phyloP scores from a whole-genome alignment of 1,140 invertebrate species.

The Adelges cooleyi region DNA sequence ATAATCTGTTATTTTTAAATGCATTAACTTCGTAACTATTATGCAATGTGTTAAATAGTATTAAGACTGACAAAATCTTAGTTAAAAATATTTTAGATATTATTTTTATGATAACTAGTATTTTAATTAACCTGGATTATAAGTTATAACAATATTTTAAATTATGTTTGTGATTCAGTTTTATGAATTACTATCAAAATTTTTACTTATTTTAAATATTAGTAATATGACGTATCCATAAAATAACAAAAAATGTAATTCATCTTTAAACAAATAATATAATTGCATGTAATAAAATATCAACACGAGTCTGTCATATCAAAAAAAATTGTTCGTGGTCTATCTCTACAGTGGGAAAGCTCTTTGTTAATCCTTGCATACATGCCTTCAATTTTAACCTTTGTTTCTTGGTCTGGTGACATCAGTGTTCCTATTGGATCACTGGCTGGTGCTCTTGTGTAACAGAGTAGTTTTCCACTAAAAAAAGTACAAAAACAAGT shows the following conservation, averaged over 20 bases:
- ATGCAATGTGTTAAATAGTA: background rate
- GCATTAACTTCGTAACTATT: background rate
- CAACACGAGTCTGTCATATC: slow-evolving; percentile 16
- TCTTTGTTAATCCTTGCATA: background rate
- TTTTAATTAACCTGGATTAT: background rate
- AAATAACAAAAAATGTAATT: too few relatives aligned
- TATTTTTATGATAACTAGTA: background rate
- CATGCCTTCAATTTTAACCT: background rate
- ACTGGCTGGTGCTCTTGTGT: background rate
- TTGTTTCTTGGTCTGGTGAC: background rate
- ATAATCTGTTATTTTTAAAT: background rate
- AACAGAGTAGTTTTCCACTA: slow-evolving; percentile 6
- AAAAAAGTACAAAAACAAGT: background rate
- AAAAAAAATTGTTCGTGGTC: background rate
- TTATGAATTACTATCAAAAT: too few relatives aligned
- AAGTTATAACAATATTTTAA: too few relatives aligned
- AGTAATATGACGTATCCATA: too few relatives aligned
- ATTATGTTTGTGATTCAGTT: too few relatives aligned
- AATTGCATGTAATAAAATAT: background rate
- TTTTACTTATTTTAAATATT: too few relatives aligned
- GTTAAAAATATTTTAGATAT: background rate
- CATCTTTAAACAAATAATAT: too few relatives aligned
- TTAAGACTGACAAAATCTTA: too few relatives aligned
- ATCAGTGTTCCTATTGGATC: background rate
- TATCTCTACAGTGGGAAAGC: slow-evolving; percentile 9